Percentiles rank a stretch among this genome's conserved stretches.
phyloP scores from a whole-genome alignment of 2,113 vertebrate species.

The Dipodomys spectabilis region DNA sequence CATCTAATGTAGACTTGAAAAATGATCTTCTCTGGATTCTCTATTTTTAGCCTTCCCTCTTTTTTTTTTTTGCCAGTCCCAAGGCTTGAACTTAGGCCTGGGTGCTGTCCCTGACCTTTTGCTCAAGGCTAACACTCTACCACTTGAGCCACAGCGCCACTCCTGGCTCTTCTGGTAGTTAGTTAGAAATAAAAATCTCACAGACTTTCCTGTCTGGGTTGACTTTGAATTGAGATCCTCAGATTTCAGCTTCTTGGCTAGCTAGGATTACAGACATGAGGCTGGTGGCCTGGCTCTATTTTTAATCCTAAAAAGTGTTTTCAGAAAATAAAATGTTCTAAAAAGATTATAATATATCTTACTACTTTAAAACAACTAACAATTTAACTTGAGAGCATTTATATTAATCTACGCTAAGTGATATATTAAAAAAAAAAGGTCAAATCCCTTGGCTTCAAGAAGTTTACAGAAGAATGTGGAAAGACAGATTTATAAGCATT shows the following conservation, averaged over 20 bases:
- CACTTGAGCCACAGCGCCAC: too few species aligned
- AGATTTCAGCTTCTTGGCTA: too few species aligned
- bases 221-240: too few species aligned
- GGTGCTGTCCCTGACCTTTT: too few species aligned
- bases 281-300: not conserved
- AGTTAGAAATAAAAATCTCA: too few species aligned
- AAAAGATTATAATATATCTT: not conserved
- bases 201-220: too few species aligned
- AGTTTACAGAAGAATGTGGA: not conserved
- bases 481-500: slow-evolving; percentile 1
- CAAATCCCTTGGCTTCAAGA: not conserved
- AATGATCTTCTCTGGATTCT: not conserved
- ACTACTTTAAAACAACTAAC: slow-evolving; percentile 22
- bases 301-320: slow-evolving; percentile 26
- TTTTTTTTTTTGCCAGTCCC: too few species aligned
- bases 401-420: not conserved
- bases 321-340: not conserved
- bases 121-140: too few species aligned
- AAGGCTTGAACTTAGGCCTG: too few species aligned
- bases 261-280: too few species aligned
- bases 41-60: not conserved
- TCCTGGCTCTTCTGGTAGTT: too few species aligned
- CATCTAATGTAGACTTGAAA: not conserved
- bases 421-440: not conserved
- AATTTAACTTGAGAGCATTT: not conserved